Conservation (phyloP, 2,888 invertebrate genomes). For the Gnatocerus cornutus region DNA sequence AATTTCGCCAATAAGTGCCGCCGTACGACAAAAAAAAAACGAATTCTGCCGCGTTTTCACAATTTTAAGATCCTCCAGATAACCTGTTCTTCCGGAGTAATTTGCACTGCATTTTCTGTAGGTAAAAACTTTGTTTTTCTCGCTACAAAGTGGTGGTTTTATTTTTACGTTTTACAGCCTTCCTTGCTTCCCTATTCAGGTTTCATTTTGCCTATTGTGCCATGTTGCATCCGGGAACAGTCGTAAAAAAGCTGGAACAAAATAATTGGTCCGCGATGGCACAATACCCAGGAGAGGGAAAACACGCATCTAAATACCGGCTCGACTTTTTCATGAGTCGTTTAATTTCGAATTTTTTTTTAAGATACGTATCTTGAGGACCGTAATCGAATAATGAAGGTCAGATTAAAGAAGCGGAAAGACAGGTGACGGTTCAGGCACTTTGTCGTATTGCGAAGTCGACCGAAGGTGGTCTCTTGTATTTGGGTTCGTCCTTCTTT, state of each 20-base stretch:
- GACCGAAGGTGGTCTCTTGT: conserved; percentile 28
- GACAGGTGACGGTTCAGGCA: conserved; percentile 18
- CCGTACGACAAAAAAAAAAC: not conserved
- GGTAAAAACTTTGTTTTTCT: conserved; percentile 15
- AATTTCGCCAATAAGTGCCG: not conserved
- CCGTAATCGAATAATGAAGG: conserved; percentile 14
- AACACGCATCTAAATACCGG: not conserved
- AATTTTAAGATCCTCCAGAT: too few relatives aligned
- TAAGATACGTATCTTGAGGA: too few relatives aligned
- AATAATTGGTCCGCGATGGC: conserved; percentile 22
- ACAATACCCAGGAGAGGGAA: not conserved
- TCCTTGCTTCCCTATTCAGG: conserved; percentile 20
- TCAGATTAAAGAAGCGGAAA: conserved; percentile 9
- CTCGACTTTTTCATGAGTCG: not conserved
- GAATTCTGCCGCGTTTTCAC: too few relatives aligned
- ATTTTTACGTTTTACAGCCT: conserved; percentile 27
- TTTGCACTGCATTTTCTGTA: not conserved
- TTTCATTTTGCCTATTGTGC: conserved; percentile 31
- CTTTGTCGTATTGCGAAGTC: conserved; percentile 14
- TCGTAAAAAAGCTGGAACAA: conserved; percentile 27
- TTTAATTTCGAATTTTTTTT: not conserved
- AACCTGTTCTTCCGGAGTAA: not conserved
- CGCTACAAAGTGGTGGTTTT: conserved; percentile 23
- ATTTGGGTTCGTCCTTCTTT: conserved; percentile 42
- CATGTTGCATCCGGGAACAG: conserved; percentile 16